These are phyloP conservation scores for Halictus rubicundus DNA, from an alignment of 1,140 invertebrate genomes.

Conservation along the genomic window DNA sequence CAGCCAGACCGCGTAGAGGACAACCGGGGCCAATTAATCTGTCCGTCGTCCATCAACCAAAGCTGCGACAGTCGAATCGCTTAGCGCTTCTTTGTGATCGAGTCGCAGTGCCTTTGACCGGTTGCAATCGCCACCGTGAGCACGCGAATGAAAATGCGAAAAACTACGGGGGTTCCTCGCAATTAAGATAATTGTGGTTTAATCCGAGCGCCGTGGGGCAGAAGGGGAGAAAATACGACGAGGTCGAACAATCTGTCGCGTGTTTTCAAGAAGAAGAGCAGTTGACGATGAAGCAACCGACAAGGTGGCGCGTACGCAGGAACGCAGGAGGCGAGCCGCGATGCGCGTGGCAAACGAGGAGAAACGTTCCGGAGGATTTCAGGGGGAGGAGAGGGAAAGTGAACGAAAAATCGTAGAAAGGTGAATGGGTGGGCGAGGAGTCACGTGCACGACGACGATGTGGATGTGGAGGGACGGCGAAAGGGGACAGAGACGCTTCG, in stretches of 20 bases:
- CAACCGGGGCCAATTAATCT: background rate
- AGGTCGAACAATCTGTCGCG: conserved; percentile 56
- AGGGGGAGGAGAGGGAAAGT: background rate
- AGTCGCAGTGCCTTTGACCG: background rate
- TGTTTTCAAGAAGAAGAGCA: conserved; percentile 51
- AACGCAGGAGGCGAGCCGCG: background rate
- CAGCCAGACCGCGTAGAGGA: too few species aligned
- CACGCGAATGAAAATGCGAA: background rate
- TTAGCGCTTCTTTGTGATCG: background rate
- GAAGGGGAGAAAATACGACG: conserved; percentile 44
- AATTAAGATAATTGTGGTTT: conserved; percentile 79
- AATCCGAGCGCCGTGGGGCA: conserved; percentile 59
- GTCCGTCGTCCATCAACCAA: background rate
- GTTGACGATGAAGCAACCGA: background rate
- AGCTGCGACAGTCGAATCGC: background rate
- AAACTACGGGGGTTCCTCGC: conserved; percentile 21
- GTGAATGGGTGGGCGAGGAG: background rate
- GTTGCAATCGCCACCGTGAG: background rate
- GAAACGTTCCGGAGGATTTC: background rate
- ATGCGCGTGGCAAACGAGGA: background rate
- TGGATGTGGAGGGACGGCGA: background rate
- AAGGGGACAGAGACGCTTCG: conserved; percentile 14
- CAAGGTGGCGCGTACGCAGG: background rate
- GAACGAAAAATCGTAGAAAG: conserved; percentile 10
- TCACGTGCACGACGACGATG: background rate